A percentile compares a stretch with the other conserved stretches of the same genome.
phyloP scores from a whole-genome alignment of 2,113 vertebrate species.

The Ammodytes dubius region DNA sequence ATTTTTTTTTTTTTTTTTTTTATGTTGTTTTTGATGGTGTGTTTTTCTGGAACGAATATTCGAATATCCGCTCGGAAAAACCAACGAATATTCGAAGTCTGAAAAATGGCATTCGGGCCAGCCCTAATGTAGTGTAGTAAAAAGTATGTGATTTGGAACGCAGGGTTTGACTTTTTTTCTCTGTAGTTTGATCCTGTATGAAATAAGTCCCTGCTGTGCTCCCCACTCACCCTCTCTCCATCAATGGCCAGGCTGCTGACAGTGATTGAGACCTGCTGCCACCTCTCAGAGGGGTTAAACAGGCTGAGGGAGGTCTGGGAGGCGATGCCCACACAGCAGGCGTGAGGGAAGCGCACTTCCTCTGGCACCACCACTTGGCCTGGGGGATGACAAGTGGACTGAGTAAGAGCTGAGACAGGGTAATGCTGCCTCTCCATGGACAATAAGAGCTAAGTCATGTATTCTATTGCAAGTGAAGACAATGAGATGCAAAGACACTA shows the following conservation, averaged over 20 bases:
- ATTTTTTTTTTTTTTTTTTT: too few species aligned
- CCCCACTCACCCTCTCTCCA: conserved; percentile 86
- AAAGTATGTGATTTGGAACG: too few species aligned
- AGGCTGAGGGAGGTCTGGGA: conserved; percentile 91
- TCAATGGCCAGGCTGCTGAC: conserved; percentile 88
- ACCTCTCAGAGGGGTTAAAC: conserved; percentile 93
- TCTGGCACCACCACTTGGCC: conserved; percentile 90
- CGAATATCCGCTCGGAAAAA: too few species aligned
- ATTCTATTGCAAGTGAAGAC: not conserved
- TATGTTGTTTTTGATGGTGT: too few species aligned
- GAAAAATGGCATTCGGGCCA: too few species aligned
- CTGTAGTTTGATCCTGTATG: not conserved
- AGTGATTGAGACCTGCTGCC: conserved; percentile 92
- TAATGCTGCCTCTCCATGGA: not conserved
- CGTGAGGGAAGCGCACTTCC: conserved; percentile 90
- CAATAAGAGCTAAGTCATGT: not conserved
- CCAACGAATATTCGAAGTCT: too few species aligned
- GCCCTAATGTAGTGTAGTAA: too few species aligned
- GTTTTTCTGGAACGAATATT: too few species aligned
- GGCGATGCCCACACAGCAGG: conserved; percentile 96
- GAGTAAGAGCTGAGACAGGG: not conserved
- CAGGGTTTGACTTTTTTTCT: not conserved
- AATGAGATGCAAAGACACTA: not conserved
- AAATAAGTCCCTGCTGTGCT: not conserved
- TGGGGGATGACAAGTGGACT: conserved; percentile 60